Base-by-base conservation (phyloP, 2,888 invertebrate genomes). In the Hypena proboscidalis region DNA sequence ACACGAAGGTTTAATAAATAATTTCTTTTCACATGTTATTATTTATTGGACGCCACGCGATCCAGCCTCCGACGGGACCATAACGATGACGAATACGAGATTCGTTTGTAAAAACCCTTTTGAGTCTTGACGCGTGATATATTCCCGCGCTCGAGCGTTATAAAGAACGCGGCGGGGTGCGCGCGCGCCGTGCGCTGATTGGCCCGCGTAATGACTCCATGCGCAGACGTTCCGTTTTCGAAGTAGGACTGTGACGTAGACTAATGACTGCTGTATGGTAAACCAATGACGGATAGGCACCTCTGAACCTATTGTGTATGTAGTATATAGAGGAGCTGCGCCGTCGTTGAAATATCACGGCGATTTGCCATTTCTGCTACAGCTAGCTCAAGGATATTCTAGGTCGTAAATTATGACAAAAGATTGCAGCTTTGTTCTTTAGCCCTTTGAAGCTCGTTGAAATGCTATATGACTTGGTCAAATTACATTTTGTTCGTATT, bases 51-150 rank as follows among this genome's bases (percentile, higher is more conserved):
- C 76, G 75, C 72, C 77, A 62, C 52, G 66, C 70, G 50, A 67
- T 66, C 73, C 74, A 67, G 70, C 70, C 73, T 74, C 76, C 67
- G 76, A 68, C 66, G 61, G 62, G 65, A 57, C 59, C 69, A 61
- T 84, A 89, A 89, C 89, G 89, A 90, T 90, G 90, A 90, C 89
- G 90, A 87, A 90, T 90, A 85, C 76, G 77, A 85, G 87, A 87
- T 87, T 82, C 79, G 83, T 84, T 83, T 79, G 83, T 85, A 82
- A 84, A 81, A 82, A 79, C 75, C 78, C 80, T 82, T 87, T 84
- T 77, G 76, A 76, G 77, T 67, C 67, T 73, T 84, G 88, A 87
- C 88, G 83, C 70, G 81, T 86, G 88, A 90, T 86, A 88, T 89
- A 90, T 90, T 76, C 79, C 69, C 61, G 82, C 74, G 83, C 79